phyloP scores from a whole-genome alignment of 2,797 vertebrate genomes.

The Sebastes taczanowskii region DNA sequence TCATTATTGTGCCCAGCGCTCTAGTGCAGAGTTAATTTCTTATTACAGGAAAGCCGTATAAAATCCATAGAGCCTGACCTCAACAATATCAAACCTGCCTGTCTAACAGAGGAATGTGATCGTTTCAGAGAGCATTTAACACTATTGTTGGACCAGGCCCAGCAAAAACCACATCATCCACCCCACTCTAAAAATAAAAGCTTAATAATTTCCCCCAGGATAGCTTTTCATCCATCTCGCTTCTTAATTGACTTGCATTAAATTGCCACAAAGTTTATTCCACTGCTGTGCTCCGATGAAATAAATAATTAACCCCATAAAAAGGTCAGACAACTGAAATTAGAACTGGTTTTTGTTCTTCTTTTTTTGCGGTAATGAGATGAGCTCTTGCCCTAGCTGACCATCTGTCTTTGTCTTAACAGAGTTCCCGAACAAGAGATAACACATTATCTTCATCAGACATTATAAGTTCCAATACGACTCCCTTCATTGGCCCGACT shows the following conservation, averaged over 20 bases:
- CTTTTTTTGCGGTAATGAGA: conserved; percentile 53
- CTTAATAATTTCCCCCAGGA: conserved; percentile 82
- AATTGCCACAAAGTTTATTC: conserved; percentile 81
- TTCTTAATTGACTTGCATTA: conserved; percentile 81
- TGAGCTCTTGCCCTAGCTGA: conserved; percentile 55
- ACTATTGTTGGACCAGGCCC: conserved; percentile 54
- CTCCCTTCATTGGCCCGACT: conserved; percentile 41
- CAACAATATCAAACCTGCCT: conserved; percentile 64
- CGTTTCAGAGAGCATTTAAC: conserved; percentile 71
- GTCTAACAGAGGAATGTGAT: conserved; percentile 48
- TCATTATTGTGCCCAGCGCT: conserved; percentile 53
- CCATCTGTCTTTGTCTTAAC: conserved; percentile 64
- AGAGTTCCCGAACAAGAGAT: conserved; percentile 45
- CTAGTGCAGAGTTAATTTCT: conserved; percentile 66
- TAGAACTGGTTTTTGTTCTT: conserved; percentile 64
- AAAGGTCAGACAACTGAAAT: conserved; percentile 79
- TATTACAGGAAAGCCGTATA: conserved; percentile 68
- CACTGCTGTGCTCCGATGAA: conserved; percentile 70
- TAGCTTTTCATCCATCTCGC: conserved; percentile 77
- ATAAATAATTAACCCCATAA: conserved; percentile 82
- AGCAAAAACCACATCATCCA: conserved; percentile 61
- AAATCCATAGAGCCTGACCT: conserved; percentile 74
- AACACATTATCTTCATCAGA: conserved; percentile 63
- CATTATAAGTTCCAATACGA: conserved; percentile 38
- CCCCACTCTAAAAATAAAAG: conserved; percentile 79